Percentiles rank a stretch among this genome's conserved stretches.
Evolutionary conservation across 2,113 vertebrate species (phyloP).

Genomic region (Pedetes capensis): DNA sequence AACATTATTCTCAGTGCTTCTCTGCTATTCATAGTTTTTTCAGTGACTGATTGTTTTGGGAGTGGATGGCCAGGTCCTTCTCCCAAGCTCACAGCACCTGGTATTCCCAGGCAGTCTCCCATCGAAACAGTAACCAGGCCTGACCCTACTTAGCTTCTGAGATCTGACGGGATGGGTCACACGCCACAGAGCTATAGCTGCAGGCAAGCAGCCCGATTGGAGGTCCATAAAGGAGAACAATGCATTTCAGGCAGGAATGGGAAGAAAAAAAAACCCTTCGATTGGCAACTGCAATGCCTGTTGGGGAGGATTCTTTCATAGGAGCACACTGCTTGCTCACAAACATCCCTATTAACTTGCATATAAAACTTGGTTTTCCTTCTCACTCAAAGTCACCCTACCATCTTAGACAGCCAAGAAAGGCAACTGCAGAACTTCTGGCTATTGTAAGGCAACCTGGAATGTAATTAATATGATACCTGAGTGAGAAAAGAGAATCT

Average conservation of each 20-base stretch:
- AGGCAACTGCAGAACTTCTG: background rate
- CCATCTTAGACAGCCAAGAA: background rate
- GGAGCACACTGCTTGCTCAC: accelerated
- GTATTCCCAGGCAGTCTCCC: too few species aligned
- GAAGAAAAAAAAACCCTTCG: too few species aligned
- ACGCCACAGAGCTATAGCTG: too few species aligned
- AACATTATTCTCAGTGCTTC: too few species aligned
- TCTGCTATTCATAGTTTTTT: too few species aligned
- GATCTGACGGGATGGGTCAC: too few species aligned
- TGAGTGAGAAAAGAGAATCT: background rate
- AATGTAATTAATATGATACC: background rate
- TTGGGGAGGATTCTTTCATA: background rate
- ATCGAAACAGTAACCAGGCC: too few species aligned
- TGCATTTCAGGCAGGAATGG: background rate
- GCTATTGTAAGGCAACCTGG: background rate
- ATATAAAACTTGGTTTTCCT: background rate
- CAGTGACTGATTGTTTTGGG: too few species aligned
- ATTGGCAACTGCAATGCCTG: background rate
- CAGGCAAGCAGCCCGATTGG: too few species aligned
- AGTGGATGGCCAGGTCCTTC: too few species aligned
- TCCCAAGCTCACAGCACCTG: too few species aligned
- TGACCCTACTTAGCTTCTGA: too few species aligned
- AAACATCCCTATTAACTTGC: background rate
- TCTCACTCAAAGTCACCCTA: background rate
- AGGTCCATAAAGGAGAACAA: background rate